Evolutionary conservation across 2,113 vertebrate species (phyloP).

Genomic region (Antennarius striatus): DNA sequence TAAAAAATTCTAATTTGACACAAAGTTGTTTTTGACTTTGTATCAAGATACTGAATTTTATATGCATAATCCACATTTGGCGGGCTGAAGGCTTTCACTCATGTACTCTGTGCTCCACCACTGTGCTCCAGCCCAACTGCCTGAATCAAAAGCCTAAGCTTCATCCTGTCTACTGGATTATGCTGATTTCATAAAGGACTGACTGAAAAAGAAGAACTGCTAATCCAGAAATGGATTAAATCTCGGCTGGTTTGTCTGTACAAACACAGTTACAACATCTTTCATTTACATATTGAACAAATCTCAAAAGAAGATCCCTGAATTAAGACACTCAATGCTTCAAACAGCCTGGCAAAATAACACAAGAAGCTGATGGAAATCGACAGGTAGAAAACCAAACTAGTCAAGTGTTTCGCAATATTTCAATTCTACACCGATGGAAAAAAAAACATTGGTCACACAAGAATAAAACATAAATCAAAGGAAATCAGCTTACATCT

Average conservation of each 20-base stretch:
- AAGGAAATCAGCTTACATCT: slow-evolving; percentile 20
- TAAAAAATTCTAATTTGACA: no score
- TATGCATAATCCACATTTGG: no score
- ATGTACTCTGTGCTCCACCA: not conserved
- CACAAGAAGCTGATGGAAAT: slow-evolving; percentile 8
- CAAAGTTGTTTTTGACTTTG: no score
- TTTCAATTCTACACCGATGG: not conserved
- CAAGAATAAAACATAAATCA: slow-evolving; percentile 32
- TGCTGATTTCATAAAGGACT: slow-evolving; percentile 14
- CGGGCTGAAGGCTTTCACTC: no score
- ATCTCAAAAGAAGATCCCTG: slow-evolving; percentile 39
- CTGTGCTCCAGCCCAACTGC: slow-evolving; percentile 5
- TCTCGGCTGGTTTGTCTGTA: slow-evolving; percentile 1
- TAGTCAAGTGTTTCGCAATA: slow-evolving; percentile 33
- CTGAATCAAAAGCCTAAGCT: not conserved
- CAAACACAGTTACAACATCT: not conserved
- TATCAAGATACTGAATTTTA: no score
- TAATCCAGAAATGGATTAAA: not conserved
- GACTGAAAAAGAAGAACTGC: slow-evolving; percentile 8
- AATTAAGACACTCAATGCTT: slow-evolving; percentile 24
- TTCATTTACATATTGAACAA: not conserved
- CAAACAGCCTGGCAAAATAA: slow-evolving; percentile 14
- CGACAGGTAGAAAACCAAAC: slow-evolving; percentile 13
- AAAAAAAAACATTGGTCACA: slow-evolving; percentile 31
- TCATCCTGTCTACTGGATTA: not conserved